Evolutionary conservation across 2,797 vertebrate genomes (phyloP).

Genomic region (Phalloptychus januarius): DNA sequence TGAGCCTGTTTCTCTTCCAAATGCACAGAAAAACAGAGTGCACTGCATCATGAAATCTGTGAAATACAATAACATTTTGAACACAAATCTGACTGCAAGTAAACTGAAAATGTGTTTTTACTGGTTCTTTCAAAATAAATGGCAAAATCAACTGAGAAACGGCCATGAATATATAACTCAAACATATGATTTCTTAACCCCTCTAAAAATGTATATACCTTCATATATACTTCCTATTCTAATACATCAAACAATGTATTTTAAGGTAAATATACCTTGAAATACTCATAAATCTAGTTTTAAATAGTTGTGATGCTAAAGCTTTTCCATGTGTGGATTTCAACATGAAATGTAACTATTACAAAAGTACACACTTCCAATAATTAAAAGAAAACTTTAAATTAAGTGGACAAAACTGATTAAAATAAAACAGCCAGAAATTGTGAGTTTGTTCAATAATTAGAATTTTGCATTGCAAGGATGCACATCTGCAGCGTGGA

Average conservation of each 20-base stretch:
- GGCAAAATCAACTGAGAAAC: not conserved
- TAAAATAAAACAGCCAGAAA: conserved; percentile 5
- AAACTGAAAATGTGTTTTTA: not conserved
- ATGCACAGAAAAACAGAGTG: not conserved
- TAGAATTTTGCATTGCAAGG: conserved; percentile 12
- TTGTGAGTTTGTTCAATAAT: conserved; percentile 17
- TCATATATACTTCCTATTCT: not conserved
- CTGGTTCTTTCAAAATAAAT: not conserved
- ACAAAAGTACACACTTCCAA: not conserved
- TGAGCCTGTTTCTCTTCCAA: not conserved
- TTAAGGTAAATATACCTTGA: not conserved
- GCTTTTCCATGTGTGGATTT: not conserved
- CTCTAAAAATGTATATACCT: too few relatives aligned
- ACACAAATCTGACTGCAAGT: not conserved
- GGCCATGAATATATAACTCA: too few relatives aligned
- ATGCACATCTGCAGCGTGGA: conserved; percentile 56
- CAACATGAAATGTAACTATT: not conserved
- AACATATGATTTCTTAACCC: too few relatives aligned
- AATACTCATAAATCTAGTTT: not conserved
- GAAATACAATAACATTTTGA: not conserved
- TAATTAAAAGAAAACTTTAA: not conserved
- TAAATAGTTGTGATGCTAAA: not conserved
- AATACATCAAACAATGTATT: not conserved
- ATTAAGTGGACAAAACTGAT: not conserved
- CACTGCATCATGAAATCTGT: not conserved